Percentiles rank a stretch among this genome's conserved stretches.
Conservation (phyloP, 2,888 invertebrate genomes). For the Epirrita christyi region DNA sequence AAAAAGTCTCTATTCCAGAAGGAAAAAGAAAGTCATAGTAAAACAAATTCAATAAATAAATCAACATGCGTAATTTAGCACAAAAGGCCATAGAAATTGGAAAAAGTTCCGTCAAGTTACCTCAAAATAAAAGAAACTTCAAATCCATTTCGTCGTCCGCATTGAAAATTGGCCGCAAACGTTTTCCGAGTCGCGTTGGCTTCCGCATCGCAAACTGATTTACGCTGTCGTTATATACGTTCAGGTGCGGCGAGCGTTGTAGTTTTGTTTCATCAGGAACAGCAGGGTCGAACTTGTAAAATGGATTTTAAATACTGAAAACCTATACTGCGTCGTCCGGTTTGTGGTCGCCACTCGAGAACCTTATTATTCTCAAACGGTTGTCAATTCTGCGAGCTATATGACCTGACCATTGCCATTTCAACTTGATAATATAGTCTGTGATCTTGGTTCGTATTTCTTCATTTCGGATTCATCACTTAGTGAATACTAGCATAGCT, state of each 20-base stretch:
- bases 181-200: constrained; percentile 18
- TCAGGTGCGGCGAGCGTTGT: constrained; percentile 75
- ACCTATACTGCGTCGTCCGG: no score
- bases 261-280: constrained; percentile 66
- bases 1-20: no score
- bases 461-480: no score
- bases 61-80: constrained; percentile 6
- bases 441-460: no score
- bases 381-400: no score
- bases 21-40: no score
- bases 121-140: constrained; percentile 20
- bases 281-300: constrained; percentile 25
- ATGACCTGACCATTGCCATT: no score
- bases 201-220: constrained; percentile 63
- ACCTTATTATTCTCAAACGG: no score
- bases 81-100: constrained; percentile 27
- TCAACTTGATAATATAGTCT: no score
- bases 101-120: constrained; percentile 30
- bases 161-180: constrained; percentile 39
- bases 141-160: constrained; percentile 32
- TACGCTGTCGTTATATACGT: constrained; percentile 68
- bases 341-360: no score
- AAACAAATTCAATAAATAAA: constrained; percentile 1
- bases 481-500: no score
- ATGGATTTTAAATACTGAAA: neutral